Evolutionary conservation across 2,113 vertebrate species (phyloP), one percentile per base, ranked within the genome.

Genomic region (Urocolius indicus): DNA sequence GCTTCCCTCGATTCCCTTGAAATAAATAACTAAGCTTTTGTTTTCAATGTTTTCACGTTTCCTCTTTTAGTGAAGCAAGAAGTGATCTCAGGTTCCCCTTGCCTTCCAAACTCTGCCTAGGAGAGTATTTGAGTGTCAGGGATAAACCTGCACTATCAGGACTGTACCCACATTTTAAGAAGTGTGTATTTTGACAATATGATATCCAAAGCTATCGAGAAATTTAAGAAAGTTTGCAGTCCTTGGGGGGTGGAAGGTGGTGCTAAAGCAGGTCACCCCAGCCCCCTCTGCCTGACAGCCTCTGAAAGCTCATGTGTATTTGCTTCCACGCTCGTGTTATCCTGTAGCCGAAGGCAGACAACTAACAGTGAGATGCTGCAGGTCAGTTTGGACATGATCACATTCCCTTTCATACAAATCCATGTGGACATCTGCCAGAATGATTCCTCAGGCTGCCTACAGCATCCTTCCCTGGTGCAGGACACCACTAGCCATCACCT

Each of bases 151-250:
- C 17, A 75, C 38, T 27, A 30, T 16, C 9, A 49, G 29, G 41
- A 45, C 24, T 29, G 21, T 0, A 36, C 2, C 38, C 19, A 30
- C 9, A 11, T 11, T 4, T 2, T 1, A 8, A 49, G 26, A 27
- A 26, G 20, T 43, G 57, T 5, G 19, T n/a, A 62, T 55, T 65
- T 65, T 34, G 49, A 30, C 10, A 38, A 59, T 7, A 21, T 22
- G n/a, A n/a, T 52, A 11, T 13, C 48, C 48, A 16, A 54, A 36
- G 45, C 12, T n/a, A n/a, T n/a, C n/a, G n/a, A n/a, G n/a, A n/a
- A n/a, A n/a, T n/a, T n/a, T n/a, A n/a, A n/a, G n/a, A n/a, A n/a
- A n/a, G n/a, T n/a, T 19, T 9, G 10, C 17, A 8, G 68, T 13
- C 46, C 15, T 75, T 23, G 12, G 18, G 36, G 38, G 29, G 20